Base-by-base conservation (phyloP, 2,797 vertebrate species). In the Micrastur ruficollis region DNA sequence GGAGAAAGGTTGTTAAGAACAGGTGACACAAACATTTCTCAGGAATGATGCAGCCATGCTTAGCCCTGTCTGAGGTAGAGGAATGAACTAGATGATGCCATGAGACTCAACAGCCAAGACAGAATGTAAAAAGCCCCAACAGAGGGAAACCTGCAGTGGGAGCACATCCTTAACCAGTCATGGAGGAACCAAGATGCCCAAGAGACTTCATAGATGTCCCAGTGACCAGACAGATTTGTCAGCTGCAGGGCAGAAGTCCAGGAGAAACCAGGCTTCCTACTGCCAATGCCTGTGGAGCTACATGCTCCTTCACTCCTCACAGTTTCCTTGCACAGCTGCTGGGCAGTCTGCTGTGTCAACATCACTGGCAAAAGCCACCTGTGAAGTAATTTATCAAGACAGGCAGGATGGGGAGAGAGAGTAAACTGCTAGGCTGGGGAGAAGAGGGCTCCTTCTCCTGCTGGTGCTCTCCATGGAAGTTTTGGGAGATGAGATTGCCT, bases 261-360 rank as follows among this genome's bases (percentile, higher is more conserved):
- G 36, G 25, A 40, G 34, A 79, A 67, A 9, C 5, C 42, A 86
- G 59, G 68, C 40, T 67, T 81, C 75, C 70, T 44, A 17, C 25
- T 1, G 3, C 9, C 0, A 4, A 22, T 46, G 55, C 74, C 26
- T 4, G 18, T 5, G 38, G 50, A 88, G 50, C 8, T 62, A 14
- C 32, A 4, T 2, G 8, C 36, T 46, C 55, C 55, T 87, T 42
- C 1, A 2, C 62, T n/a, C 66, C 12, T 27, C 14, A 0, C 29
- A 36, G 34, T 38, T 27, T 59, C 56, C 38, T 73, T 11, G 19
- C 36, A 19, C 31, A 56, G 75, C 68, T 88, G 68, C 52, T 80
- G 81, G 67, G 27, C 49, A n/a, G 55, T 34, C 61, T 38, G 55
- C 34, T 65, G 44, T 18, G 12, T 17, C 12, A 73, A 14, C 58